phyloP scores from a whole-genome alignment of 2,113 vertebrate species.

The Hippocampus mohnikei region DNA sequence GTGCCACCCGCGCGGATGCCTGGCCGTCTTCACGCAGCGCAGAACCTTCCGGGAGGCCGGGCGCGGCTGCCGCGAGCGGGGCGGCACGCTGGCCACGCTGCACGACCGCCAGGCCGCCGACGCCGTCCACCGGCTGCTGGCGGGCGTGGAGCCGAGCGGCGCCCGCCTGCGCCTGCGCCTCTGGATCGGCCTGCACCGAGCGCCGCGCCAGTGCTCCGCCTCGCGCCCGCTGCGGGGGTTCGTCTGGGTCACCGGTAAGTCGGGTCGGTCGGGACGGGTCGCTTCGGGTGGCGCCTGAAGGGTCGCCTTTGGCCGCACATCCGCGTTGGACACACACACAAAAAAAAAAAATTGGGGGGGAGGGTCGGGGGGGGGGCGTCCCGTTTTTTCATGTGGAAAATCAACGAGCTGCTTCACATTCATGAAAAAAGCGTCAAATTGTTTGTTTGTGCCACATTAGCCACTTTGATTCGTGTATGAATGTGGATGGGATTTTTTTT shows the following conservation, averaged over 20 bases:
- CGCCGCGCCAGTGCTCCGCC: slow-evolving; percentile 81
- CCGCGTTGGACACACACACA: too few relatives aligned
- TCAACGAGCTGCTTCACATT: too few relatives aligned
- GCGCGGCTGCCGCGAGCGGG: slow-evolving; percentile 78
- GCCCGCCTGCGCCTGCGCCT: slow-evolving; percentile 63
- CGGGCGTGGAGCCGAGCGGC: slow-evolving; percentile 42
- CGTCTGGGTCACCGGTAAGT: slow-evolving; percentile 79
- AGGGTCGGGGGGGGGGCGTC: too few relatives aligned
- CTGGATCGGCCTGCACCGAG: slow-evolving; percentile 86
- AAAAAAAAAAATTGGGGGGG: too few relatives aligned
- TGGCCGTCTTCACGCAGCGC: slow-evolving; percentile 76
- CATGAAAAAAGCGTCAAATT: too few relatives aligned
- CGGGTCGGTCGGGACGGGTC: not conserved
- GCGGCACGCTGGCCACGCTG: slow-evolving; percentile 81
- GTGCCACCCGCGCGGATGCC: slow-evolving; percentile 79
- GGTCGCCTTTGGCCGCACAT: not conserved
- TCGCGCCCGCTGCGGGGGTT: slow-evolving; percentile 81
- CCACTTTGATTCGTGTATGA: too few relatives aligned
- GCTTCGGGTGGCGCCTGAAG: not conserved
- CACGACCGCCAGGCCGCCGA: slow-evolving; percentile 73
- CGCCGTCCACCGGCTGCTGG: slow-evolving; percentile 74
- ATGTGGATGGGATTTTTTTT: too few relatives aligned
- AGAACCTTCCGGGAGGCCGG: slow-evolving; percentile 83
- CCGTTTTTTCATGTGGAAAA: too few relatives aligned
- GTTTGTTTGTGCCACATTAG: too few relatives aligned